These are phyloP conservation scores for Delphinus delphis DNA, from an alignment of 2,113 vertebrate genomes.

Conservation along the genomic window DNA sequence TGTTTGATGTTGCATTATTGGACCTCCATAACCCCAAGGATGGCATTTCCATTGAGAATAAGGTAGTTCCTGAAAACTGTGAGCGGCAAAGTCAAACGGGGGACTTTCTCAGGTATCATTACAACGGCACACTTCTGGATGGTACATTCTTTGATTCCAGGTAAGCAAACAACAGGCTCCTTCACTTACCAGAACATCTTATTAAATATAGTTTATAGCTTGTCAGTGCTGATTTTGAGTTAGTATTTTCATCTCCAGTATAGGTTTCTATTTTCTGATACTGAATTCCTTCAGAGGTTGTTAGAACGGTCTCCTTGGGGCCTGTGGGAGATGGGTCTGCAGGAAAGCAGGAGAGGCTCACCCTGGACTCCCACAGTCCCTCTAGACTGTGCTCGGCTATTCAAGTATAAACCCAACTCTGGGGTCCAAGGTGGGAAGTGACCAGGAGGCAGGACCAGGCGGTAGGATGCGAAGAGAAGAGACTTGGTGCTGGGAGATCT, in stretches of 20 bases:
- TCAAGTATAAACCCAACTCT: neutral
- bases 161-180: slow-evolving; percentile 74
- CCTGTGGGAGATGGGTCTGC: neutral
- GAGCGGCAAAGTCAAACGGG: slow-evolving; percentile 87
- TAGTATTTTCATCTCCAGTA: neutral
- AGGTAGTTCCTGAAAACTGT: slow-evolving; percentile 88
- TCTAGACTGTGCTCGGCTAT: neutral
- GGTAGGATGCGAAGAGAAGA: neutral
- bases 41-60: slow-evolving; percentile 88
- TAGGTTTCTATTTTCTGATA: neutral
- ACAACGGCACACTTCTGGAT: slow-evolving; percentile 95
- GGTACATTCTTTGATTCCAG: slow-evolving; percentile 97
- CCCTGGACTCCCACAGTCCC: neutral
- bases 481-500: neutral
- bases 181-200: neutral
- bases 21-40: slow-evolving; percentile 99
- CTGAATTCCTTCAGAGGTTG: neutral
- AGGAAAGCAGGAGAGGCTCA: neutral
- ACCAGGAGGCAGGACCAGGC: neutral
- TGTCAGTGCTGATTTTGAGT: neutral
- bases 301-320: neutral
- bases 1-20: slow-evolving; percentile 94
- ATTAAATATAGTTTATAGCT: neutral
- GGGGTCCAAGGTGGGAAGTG: neutral
- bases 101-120: slow-evolving; percentile 97